Evolutionary conservation across 2,113 vertebrate species (phyloP), one percentile per base, ranked within the genome.

Genomic region (Cheilinus undulatus): DNA sequence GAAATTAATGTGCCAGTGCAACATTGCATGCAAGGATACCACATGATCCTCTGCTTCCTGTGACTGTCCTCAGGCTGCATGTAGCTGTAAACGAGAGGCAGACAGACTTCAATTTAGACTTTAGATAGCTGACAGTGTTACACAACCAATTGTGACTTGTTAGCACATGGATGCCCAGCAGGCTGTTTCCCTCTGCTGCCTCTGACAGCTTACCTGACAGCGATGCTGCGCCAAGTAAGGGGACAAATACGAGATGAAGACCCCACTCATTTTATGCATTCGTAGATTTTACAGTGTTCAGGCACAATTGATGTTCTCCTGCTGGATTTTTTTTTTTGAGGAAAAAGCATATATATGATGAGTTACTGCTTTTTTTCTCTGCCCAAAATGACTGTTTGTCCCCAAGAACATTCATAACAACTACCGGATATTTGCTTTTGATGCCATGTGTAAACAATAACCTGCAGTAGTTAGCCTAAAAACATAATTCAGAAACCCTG

Each of bases 131-230:
- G 81, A 69, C 80, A 73, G 59, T 54, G 40, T 75, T 65, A 60
- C 66, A 81, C 74, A 74, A 87, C 36, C 42, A 61, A 61, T 68
- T 85, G 66, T 73, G 86, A 82, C 69, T 78, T 63, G 58, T 64
- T 53, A 30, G 77, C 74, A 82, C 77, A 74, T 60, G 48, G 60
- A 65, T 40, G 34, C 58, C 74, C 59, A 36, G 66, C 46, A 76
- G 88, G 78, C 64, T 27, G 54, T 59, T 77, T 66, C 58, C 32
- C 50, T 76, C 26, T 13, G 76, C 67, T 52, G 52, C 69, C 26
- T 77, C 51, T 59, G 65, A 83, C 64, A 56, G 48, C 60, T 79
- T 26, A 70, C 78, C 77, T 80, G 80, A 78, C 77, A 87, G 20
- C 45, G 50, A 48, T 56, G 50, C 22, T 76, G 64, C 43, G 26